A percentile compares a stretch with the other conserved stretches of the same genome.
These are phyloP conservation scores for Sebastes iracundus DNA, from an alignment of 2,797 vertebrate genomes.

Conservation along the genomic window DNA sequence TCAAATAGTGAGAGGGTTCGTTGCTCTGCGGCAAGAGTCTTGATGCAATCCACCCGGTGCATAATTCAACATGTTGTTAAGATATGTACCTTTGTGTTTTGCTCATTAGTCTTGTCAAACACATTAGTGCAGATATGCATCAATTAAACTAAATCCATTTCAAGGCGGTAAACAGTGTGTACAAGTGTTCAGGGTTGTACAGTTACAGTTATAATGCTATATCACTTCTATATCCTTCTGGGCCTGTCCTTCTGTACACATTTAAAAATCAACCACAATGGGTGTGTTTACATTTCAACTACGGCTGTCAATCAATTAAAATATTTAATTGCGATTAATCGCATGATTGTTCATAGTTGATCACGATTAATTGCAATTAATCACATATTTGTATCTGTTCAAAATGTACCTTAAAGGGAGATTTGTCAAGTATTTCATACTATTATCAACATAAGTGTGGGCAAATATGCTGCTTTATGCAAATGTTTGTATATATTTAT, in stretches of 20 bases:
- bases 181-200: neutral
- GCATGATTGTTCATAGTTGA: too few species aligned
- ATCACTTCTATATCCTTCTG: neutral
- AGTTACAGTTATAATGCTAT: neutral
- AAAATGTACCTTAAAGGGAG: too few species aligned
- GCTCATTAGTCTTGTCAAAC: neutral
- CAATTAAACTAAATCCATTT: neutral
- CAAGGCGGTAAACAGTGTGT: neutral
- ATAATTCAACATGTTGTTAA: neutral
- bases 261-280: neutral
- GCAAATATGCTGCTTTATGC: too few species aligned
- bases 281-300: neutral
- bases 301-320: too few species aligned
- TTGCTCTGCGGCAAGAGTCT: neutral
- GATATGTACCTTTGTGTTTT: neutral
- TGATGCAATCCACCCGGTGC: neutral
- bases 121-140: neutral
- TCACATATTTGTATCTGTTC: too few species aligned
- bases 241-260: neutral
- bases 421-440: too few species aligned
- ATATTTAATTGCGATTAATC: too few species aligned
- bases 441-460: too few species aligned
- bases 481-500: too few species aligned
- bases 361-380: too few species aligned
- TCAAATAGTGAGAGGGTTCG: neutral